Evolutionary conservation across 2,888 invertebrate genomes (phyloP).

Genomic region (Tuberolachnus salignus): DNA sequence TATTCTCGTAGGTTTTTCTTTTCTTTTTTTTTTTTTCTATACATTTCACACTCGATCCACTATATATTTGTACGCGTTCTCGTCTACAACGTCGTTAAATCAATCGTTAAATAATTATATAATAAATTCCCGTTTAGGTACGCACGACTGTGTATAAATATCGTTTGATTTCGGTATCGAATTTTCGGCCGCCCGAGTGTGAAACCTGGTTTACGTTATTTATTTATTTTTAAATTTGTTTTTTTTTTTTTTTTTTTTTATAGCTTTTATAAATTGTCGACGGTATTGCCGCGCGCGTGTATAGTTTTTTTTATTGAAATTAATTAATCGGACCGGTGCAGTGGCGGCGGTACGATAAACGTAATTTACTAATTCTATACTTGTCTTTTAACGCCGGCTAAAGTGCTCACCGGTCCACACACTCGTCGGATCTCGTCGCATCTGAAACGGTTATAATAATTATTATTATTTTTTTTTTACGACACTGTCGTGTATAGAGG

Average conservation of each 20-base stretch:
- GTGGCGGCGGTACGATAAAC: no score
- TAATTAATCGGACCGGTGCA: slow-evolving; percentile 4
- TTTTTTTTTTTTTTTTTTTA: background rate
- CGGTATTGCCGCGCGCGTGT: no score
- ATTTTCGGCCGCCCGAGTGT: background rate
- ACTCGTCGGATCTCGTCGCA: background rate
- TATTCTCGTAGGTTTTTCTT: no score
- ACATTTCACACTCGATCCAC: no score
- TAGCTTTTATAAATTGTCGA: slow-evolving; percentile 21
- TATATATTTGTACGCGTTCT: no score
- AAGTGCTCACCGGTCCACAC: slow-evolving; percentile 34
- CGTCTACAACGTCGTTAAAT: no score
- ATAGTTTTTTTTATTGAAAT: slow-evolving; percentile 14
- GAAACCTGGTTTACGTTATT: slow-evolving; percentile 6
- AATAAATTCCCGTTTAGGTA: slow-evolving; percentile 8
- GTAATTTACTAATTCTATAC: no score
- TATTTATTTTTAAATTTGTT: background rate
- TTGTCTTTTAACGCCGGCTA: no score
- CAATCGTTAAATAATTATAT: background rate
- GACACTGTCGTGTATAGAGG: background rate
- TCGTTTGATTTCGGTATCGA: background rate
- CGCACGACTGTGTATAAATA: background rate
- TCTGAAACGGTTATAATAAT: background rate
- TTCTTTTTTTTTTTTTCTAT: no score
- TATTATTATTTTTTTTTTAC: background rate